Conservation (phyloP, 1,140 invertebrate species). For the Hyles euphorbiae region DNA sequence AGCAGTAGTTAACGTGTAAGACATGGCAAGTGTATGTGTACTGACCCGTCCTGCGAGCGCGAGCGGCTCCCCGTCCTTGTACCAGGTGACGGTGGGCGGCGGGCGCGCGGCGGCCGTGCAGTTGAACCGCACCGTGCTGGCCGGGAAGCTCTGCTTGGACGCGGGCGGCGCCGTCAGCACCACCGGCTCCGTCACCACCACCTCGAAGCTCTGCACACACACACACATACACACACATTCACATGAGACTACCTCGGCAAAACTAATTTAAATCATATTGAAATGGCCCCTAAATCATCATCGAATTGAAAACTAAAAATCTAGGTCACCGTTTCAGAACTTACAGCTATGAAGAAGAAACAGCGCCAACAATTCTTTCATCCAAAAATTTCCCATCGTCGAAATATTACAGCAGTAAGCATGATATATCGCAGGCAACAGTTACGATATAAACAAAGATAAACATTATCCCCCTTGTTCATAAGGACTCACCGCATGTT, state of each 20-base stretch:
- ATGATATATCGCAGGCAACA: too few relatives aligned
- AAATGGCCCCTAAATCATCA: neutral
- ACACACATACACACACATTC: neutral
- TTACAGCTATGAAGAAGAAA: too few relatives aligned
- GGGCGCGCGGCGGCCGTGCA: constrained; percentile 81
- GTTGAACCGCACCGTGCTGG: constrained; percentile 75
- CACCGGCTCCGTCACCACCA: constrained; percentile 40
- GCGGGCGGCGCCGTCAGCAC: constrained; percentile 45
- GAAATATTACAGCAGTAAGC: too few relatives aligned
- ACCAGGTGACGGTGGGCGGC: constrained; percentile 79
- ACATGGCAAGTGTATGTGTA: neutral
- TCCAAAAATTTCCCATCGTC: too few relatives aligned
- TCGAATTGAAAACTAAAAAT: neutral
- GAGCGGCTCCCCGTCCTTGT: constrained; percentile 78
- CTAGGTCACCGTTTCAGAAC: too few relatives aligned
- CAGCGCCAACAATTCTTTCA: too few relatives aligned
- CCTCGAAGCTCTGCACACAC: constrained; percentile 42
- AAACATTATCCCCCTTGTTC: too few relatives aligned
- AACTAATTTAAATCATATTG: neutral
- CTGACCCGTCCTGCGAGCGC: constrained; percentile 65
- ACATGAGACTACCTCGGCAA: neutral
- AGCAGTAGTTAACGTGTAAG: too few relatives aligned
- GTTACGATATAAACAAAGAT: too few relatives aligned
- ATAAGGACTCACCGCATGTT: too few relatives aligned
- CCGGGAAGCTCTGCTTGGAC: constrained; percentile 48